Evolutionary conservation across 2,113 vertebrate species (phyloP), one percentile per base, ranked within the genome.

Genomic region (Brachyhypopomus occidentalis): DNA sequence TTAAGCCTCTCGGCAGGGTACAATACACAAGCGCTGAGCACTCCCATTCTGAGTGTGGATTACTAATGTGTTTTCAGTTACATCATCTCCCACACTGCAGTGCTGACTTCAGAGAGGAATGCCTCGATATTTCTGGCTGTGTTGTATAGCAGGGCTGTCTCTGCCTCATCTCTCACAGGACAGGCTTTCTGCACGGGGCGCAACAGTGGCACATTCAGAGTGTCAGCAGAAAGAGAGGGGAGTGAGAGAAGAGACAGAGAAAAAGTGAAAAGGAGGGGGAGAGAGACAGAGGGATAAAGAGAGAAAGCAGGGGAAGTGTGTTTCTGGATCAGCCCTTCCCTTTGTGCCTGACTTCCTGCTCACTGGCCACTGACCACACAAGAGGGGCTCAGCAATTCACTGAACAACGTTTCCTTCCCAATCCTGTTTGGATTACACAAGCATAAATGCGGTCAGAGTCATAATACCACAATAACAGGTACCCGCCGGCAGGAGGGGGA

Each of bases 321-420:
- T 76, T 75, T 36, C 48, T 82, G 80, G 52, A 76, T 82, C 72
- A 45, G 52, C 69, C 48, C 48, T 22, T 67, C 41, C 17, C 73
- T 82, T 60, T 76, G 72, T 82, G 55, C 55, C 36, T 41, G 12
- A 14, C 30, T 76, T 70, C 80, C 63, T 60, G 62, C 34, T 69
- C 16, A 36, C 36, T 72, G 78, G 70, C 70, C 59, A 30, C 63
- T 56, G 22, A 25, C n/a, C 64, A 36, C 8, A 58, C 17, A 27
- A 69, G 64, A 69, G 63, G 7, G 41, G 27, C 16, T 34, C 1
- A 55, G 56, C 25, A 78, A 75, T 75, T 45, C n/a, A 56, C 27
- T 20, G 52, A 27, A 41, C 16, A 30, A n/a, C 17, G n/a, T 36
- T 34, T 23, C 38, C 30, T 16, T 8, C 14, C 1, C 14, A 41